A percentile compares a stretch with the other conserved stretches of the same genome.
Evolutionary conservation across 2,797 vertebrate species (phyloP).

Genomic region (Glyptemys insculpta): DNA sequence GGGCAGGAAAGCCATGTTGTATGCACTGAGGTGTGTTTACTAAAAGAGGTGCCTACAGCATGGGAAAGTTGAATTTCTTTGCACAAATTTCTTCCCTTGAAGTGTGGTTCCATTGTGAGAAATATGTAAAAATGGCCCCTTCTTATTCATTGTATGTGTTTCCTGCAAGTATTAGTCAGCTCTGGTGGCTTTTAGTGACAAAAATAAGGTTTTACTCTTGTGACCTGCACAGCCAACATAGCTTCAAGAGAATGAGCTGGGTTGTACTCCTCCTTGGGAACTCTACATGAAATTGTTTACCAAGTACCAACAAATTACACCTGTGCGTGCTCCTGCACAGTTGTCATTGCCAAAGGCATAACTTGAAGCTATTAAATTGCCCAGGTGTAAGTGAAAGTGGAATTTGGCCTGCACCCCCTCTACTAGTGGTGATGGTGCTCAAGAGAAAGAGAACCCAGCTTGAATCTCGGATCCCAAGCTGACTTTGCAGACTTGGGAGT

Average conservation of each 20-base stretch:
- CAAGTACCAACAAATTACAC: background rate
- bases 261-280: background rate
- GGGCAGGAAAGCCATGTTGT: rapidly evolving
- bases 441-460: background rate
- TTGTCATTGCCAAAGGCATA: no score
- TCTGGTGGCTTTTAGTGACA: background rate
- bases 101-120: background rate
- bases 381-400: background rate
- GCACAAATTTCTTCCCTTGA: background rate
- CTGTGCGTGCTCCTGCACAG: background rate
- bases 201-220: background rate
- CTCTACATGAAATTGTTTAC: background rate
- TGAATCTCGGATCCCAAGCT: background rate
- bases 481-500: background rate
- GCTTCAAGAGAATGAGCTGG: background rate
- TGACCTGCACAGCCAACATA: background rate
- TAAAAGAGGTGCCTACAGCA: background rate
- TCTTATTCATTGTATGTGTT: background rate
- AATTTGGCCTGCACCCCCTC: background rate
- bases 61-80: background rate
- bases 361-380: background rate
- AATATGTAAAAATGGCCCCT: background rate
- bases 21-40: background rate
- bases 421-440: background rate
- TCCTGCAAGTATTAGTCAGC: background rate